Evolutionary conservation across 2,113 vertebrate species (phyloP).

Genomic region (Sylvia atricapilla): DNA sequence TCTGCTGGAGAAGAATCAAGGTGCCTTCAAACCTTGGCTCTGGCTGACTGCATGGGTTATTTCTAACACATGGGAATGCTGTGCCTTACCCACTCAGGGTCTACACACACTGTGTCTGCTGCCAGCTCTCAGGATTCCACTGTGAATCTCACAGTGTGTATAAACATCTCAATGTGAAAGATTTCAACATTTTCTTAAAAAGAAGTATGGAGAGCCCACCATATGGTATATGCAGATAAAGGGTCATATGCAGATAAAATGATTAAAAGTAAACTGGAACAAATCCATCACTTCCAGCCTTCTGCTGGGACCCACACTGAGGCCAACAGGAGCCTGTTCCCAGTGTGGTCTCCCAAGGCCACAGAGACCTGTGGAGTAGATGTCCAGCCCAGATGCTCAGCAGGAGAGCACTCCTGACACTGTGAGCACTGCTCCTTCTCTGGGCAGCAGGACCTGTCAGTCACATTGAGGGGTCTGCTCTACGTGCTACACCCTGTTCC

Average conservation of each 20-base stretch:
- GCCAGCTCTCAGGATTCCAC: background rate
- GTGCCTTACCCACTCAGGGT: background rate
- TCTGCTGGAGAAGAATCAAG: background rate
- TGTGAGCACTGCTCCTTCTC: background rate
- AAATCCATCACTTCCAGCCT: background rate
- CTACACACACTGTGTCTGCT: background rate
- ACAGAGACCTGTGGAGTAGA: background rate
- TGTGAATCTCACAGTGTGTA: background rate
- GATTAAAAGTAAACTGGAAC: background rate
- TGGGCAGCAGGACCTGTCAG: background rate
- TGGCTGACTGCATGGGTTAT: background rate
- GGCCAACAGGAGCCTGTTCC: background rate
- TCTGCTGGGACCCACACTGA: background rate
- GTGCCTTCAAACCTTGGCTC: background rate
- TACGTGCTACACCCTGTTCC: accelerated
- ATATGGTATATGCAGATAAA: no score
- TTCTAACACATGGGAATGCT: background rate
- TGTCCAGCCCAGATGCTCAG: background rate
- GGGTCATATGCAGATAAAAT: background rate
- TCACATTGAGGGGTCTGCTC: background rate
- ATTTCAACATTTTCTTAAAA: background rate
- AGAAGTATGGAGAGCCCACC: background rate
- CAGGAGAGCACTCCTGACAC: background rate
- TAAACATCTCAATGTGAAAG: background rate
- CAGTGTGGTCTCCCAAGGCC: background rate